A percentile compares a stretch with the other conserved stretches of the same genome.
phyloP scores from a whole-genome alignment of 2,888 invertebrate species.

The Leptarthrus brevirostris region DNA sequence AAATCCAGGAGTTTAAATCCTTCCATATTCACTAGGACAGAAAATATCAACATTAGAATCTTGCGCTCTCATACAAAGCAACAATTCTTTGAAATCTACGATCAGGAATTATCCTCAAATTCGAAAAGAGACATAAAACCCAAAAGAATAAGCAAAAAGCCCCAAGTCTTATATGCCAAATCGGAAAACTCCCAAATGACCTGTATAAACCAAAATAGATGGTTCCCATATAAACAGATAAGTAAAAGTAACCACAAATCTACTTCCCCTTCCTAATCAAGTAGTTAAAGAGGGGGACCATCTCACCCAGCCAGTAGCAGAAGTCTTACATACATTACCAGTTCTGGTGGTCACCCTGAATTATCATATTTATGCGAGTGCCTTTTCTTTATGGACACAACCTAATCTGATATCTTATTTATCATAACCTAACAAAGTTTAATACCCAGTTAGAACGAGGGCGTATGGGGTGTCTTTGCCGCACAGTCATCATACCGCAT shows the following conservation, averaged over 20 bases:
- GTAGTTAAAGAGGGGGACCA: conserved; percentile 18
- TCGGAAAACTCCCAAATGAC: conserved; percentile 35
- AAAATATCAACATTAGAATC: not conserved
- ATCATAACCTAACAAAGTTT: conserved; percentile 55
- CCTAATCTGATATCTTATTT: conserved; percentile 55
- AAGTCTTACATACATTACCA: conserved; percentile 21
- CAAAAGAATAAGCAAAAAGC: conserved; percentile 31
- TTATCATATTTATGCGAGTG: conserved; percentile 55
- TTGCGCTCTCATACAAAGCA: not conserved
- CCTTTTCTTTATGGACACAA: conserved; percentile 53
- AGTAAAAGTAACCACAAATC: conserved; percentile 50
- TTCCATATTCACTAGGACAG: conserved; percentile 3
- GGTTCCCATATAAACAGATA: conserved; percentile 52
- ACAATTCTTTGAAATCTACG: conserved; percentile 37
- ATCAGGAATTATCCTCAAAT: conserved; percentile 25
- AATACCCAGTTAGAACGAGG: conserved; percentile 48
- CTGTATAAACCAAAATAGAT: conserved; percentile 49
- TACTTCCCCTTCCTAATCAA: conserved; percentile 17
- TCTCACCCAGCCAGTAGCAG: not conserved
- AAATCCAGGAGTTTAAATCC: not conserved
- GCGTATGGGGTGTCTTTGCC: conserved; percentile 26
- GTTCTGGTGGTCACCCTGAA: conserved; percentile 51
- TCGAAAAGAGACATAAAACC: conserved; percentile 21
- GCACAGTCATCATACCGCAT: conserved; percentile 17
- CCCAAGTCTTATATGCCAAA: conserved; percentile 21